Evolutionary conservation across 2,113 vertebrate species (phyloP), one percentile per base, ranked within the genome.

Genomic region (Ptyas mucosa): DNA sequence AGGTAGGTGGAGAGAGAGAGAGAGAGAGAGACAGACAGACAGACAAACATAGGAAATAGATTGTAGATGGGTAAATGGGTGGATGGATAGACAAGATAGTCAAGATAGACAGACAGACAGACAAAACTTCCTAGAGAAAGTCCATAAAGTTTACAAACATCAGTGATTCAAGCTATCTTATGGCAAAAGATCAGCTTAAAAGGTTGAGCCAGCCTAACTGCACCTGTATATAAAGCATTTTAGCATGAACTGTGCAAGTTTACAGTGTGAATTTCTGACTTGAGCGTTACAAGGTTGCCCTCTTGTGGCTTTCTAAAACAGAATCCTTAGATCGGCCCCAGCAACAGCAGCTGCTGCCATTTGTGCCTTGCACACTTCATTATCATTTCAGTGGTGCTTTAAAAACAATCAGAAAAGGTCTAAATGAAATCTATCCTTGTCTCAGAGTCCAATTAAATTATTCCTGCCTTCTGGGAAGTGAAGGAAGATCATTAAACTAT

Each of bases 201-300:
- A 91, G 88, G 89, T 94, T 87, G 91, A 69, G 81, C 51, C 61
- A 88, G 89, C 11, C 54, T 52, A 89, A 90, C 43, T 58, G n/a
- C 21, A 43, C 26, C 88, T 54, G 21, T 26, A 55, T 89, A 55
- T 8, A 23, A 91, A 29, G 54, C 12, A 91, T 58, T 55, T 90
- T 4, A 53, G 49, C 57, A 51, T 15, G 52, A 87, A 87, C 14
- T 15, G 23, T 43, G 46, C 23, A 26, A 53, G 2, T 34, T 52
- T 53, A 5, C 6, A 0, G 10, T 39, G 75, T 49, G n/a, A 15
- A 12, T 52, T 39, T 43, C 85, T 90, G 89, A 90, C 87, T 95
- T 97, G 94, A 54, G 89, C 93, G 95, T 95, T 93, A 88, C 97
- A 96, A 94, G 81, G 93, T 55, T 95, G 96, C 96, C 96, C 96